Base-by-base conservation (phyloP, 2,113 vertebrate species). In the Ursus arctos region DNA sequence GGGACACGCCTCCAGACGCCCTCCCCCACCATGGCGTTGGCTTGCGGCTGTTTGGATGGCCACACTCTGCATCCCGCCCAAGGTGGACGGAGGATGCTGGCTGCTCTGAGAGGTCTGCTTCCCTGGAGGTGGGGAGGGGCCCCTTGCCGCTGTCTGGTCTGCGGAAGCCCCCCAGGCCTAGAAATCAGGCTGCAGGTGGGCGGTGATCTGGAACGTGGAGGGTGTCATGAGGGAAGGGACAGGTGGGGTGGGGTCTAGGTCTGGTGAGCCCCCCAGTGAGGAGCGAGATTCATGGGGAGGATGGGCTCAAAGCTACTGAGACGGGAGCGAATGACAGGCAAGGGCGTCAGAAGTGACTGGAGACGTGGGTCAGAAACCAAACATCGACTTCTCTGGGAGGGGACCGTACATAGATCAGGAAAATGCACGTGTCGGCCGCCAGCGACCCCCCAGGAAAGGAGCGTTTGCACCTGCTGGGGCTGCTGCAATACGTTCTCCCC, bases 351-450 rank as follows among this genome's bases (percentile, higher is more conserved):
- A 24, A 24, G 36, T 24, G 11, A 36, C n/a, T 0, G 71, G 9
- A 43, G n/a, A 28, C 0, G 12, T 13, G 53, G 4, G 4, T 15
- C 80, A 9, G n/a, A 15, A 59, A 36, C 13, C 9, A 16, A 28
- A 26, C 12, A 0, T 0, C 9, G 7, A 13, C n/a, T 15, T 40
- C n/a, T 22, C 4, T 0, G 22, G 80, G 22, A 36, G 6, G 33
- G 53, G 22, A 16, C 4, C 0, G 33, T 24, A 6, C 12, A 6
- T 12, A 36, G 36, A 5, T 43, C 49, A 5, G 65, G 84, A 3
- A 18, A 26, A 7, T 6, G 51, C 15, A 3, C 1, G 86, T 21
- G 51, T 7, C 0, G 0, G 11, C 26, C 10, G 3, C 18, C n/a
- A 40, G 24, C 6, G 1, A 21, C 51, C 9, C 15, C 15, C 86